A percentile compares a stretch with the other conserved stretches of the same genome.
These are phyloP conservation scores for Muntiacus reevesi DNA, from an alignment of 2,113 vertebrate species.

Conservation along the genomic window DNA sequence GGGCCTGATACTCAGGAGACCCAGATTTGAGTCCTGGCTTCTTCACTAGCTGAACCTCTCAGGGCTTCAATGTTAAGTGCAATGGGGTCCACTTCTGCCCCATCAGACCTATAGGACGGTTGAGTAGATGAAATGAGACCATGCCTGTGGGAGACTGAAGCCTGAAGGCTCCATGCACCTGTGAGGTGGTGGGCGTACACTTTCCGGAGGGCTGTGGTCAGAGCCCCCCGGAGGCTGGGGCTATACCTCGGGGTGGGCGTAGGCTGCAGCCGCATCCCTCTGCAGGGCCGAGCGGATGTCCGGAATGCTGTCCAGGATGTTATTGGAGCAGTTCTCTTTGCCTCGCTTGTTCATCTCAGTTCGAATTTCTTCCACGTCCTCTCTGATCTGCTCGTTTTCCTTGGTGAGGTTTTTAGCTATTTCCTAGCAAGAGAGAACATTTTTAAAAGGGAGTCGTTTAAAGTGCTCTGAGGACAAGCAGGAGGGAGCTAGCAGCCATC, in stretches of 20 bases:
- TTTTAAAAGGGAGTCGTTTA: not conserved
- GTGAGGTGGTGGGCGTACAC: fast-evolving
- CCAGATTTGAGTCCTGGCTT: not conserved
- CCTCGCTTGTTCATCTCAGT: conserved; percentile 35
- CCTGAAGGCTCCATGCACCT: fast-evolving
- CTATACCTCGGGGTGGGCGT: conserved; percentile 81
- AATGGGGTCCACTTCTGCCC: fast-evolving
- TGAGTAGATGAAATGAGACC: not conserved
- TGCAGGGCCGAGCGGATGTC: conserved; percentile 80
- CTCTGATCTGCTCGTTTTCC: conserved; percentile 71
- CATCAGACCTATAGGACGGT: not conserved
- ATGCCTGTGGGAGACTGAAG: fast-evolving
- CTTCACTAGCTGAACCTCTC: not conserved
- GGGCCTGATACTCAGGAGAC: not conserved
- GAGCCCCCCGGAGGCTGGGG: not conserved
- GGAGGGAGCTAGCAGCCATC: not conserved
- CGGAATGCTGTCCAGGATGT: conserved; percentile 53
- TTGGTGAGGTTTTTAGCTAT: conserved; percentile 81
- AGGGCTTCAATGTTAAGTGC: not conserved
- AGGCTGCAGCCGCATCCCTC: conserved; percentile 84
- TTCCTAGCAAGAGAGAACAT: conserved; percentile 75
- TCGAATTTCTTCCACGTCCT: conserved; percentile 48
- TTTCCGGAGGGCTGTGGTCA: not conserved
- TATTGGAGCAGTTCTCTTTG: conserved; percentile 73
- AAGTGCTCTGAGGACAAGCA: not conserved